These are phyloP conservation scores for Eurytoma adleriae DNA, from an alignment of 2,888 invertebrate species.

Conservation along the genomic window DNA sequence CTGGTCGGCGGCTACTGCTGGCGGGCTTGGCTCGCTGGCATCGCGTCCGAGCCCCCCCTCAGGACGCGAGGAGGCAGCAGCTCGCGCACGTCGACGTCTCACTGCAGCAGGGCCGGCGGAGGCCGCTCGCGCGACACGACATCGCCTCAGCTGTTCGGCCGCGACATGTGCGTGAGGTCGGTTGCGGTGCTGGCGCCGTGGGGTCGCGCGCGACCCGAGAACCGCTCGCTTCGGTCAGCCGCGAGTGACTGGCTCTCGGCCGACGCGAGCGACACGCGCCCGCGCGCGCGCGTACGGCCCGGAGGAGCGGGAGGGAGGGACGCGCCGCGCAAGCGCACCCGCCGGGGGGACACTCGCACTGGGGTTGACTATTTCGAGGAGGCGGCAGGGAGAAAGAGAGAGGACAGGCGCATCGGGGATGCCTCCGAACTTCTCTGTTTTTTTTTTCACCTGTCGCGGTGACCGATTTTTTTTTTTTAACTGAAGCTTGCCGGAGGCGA, in stretches of 20 bases:
- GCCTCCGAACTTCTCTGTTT: background rate
- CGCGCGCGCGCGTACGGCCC: conserved; percentile 19
- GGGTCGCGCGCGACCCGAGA: background rate
- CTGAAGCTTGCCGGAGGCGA: too few species aligned
- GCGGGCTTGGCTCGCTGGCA: too few species aligned
- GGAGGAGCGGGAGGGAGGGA: conserved; percentile 18
- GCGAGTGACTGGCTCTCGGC: conserved; percentile 54
- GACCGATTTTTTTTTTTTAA: background rate
- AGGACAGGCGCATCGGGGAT: background rate
- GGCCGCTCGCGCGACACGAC: background rate
- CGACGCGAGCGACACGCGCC: background rate
- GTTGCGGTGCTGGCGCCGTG: background rate
- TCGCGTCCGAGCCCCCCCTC: background rate
- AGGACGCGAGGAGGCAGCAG: background rate
- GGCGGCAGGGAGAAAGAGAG: background rate
- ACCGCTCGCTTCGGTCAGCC: conserved; percentile 51
- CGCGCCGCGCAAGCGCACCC: conserved; percentile 29
- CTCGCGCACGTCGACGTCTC: background rate
- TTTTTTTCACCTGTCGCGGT: background rate
- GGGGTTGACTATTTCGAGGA: conserved; percentile 48
- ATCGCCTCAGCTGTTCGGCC: background rate
- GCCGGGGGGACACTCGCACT: background rate
- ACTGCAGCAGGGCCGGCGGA: background rate
- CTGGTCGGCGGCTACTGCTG: conserved; percentile 1
- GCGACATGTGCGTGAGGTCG: background rate